Conservation (phyloP, 1,140 invertebrate species). For the Schlechtendalia chinensis region DNA sequence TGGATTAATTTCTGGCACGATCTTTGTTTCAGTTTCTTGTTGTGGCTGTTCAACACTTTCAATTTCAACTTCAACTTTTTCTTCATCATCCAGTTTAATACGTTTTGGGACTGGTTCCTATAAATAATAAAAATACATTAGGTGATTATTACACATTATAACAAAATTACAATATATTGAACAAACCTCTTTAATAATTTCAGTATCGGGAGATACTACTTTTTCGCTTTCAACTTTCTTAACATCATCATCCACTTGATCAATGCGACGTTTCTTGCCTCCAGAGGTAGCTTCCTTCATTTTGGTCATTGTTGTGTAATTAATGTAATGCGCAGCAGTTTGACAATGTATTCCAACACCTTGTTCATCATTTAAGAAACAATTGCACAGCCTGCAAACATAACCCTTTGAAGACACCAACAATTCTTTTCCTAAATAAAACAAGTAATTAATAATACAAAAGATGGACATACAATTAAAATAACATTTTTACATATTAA, state of each 20-base stretch:
- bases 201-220: background rate
- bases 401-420: constrained; percentile 7
- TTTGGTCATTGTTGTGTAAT: constrained; percentile 44
- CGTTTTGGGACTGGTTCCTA: constrained; percentile 24
- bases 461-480: no score
- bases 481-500: no score
- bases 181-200: background rate
- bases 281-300: constrained; percentile 22
- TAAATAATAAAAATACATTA: background rate
- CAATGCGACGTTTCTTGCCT: constrained; percentile 17
- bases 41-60: background rate
- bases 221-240: background rate
- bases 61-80: background rate
- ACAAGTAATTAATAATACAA: no score
- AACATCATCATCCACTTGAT: constrained; percentile 2
- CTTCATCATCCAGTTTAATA: constrained; percentile 14
- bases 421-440: constrained; percentile 36
- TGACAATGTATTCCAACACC: constrained; percentile 34
- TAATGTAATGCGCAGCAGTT: constrained; percentile 37
- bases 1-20: no score
- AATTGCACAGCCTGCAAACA: constrained; percentile 27
- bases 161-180: no score
- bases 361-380: constrained; percentile 12
- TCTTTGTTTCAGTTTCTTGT: background rate
- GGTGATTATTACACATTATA: background rate